phyloP scores from a whole-genome alignment of 1,140 invertebrate genomes.

The Papilio polyxenes region DNA sequence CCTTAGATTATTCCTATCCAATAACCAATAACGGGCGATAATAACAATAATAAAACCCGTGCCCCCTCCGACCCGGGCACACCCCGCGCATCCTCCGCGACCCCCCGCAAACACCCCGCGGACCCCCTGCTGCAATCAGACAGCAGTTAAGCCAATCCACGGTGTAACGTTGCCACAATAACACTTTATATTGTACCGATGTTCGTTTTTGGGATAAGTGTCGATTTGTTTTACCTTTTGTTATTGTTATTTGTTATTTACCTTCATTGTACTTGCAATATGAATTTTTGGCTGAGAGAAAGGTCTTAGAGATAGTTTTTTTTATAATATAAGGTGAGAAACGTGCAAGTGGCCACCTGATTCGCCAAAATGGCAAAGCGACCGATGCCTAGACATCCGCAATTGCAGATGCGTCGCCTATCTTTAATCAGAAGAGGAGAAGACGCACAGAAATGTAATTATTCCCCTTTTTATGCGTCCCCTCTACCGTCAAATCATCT shows the following conservation, averaged over 20 bases:
- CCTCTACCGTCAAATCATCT: no score
- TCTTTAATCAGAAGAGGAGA: no score
- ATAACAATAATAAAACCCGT: slow-evolving; percentile 22
- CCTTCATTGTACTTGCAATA: not conserved
- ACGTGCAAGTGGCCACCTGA: no score
- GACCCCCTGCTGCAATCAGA: not conserved
- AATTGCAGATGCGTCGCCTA: no score
- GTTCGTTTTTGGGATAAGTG: not conserved
- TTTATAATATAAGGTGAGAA: no score
- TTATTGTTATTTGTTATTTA: no score
- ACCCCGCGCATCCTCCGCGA: not conserved
- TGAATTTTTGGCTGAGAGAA: not conserved
- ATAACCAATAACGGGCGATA: slow-evolving; percentile 36
- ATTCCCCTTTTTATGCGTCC: no score
- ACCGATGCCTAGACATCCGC: no score
- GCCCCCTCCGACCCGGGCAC: not conserved
- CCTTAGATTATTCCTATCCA: slow-evolving; percentile 26
- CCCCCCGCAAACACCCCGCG: not conserved
- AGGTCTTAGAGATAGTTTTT: no score
- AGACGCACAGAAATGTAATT: no score
- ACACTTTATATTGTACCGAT: not conserved
- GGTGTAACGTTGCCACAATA: not conserved
- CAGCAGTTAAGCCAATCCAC: not conserved
- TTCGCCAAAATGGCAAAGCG: no score
- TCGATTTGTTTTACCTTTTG: slow-evolving; percentile 15